Evolutionary conservation across 2,113 vertebrate genomes (phyloP).

Genomic region (Phyllostomus discolor): DNA sequence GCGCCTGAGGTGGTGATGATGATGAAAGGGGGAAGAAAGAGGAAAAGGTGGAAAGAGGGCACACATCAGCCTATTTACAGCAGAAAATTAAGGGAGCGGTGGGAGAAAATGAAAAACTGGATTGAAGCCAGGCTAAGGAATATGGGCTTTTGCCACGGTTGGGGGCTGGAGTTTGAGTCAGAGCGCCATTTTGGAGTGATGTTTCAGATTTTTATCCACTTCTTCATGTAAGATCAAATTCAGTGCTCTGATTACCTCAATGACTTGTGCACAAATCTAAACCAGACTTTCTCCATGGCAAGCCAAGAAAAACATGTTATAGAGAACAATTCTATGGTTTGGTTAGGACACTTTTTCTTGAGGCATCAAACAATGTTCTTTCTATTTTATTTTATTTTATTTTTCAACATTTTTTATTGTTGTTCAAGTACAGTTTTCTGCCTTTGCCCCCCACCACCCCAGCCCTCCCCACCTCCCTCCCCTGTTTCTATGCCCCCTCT

Average conservation of each 20-base stretch:
- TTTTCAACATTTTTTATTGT: no score
- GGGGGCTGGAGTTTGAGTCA: neutral
- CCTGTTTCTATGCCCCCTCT: no score
- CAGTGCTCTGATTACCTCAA: neutral
- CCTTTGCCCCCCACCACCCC: no score
- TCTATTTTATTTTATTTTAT: no score
- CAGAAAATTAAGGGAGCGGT: neutral
- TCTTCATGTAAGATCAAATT: neutral
- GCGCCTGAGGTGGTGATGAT: neutral
- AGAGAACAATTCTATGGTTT: neutral
- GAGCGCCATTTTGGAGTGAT: neutral
- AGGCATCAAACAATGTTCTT: neutral
- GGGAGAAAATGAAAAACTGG: neutral
- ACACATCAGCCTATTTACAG: neutral
- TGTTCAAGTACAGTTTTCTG: no score
- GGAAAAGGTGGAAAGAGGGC: neutral
- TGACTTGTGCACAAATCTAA: neutral
- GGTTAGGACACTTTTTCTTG: neutral
- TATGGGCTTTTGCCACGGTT: neutral
- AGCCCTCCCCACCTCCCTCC: no score
- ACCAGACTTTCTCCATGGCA: neutral
- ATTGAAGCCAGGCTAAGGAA: neutral
- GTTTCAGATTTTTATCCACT: constrained; percentile 22
- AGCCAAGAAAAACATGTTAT: neutral
- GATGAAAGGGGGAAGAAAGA: neutral